These are phyloP conservation scores for Chironomus tepperi DNA, from an alignment of 1,140 invertebrate species.

Conservation along the genomic window DNA sequence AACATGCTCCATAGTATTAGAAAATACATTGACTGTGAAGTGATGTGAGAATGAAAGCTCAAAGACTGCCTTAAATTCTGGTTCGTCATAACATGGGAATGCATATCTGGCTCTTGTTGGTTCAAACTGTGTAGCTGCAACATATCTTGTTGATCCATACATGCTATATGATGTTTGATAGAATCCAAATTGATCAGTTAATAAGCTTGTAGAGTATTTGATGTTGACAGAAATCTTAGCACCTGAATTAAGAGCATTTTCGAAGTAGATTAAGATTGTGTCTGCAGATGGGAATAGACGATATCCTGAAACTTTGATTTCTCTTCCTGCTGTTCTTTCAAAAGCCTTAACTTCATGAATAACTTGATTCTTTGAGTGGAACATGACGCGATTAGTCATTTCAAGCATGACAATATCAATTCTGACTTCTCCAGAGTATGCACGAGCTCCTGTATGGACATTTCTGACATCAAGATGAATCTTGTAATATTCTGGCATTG, in stretches of 20 bases:
- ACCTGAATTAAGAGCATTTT: background rate
- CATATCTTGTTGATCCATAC: background rate
- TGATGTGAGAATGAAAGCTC: constrained; percentile 53
- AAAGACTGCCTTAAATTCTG: constrained; percentile 66
- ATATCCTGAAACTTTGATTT: background rate
- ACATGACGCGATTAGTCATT: background rate
- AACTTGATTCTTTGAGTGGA: background rate
- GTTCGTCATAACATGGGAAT: constrained; percentile 88
- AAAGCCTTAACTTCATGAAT: background rate
- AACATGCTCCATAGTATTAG: constrained; percentile 53
- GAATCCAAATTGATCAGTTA: background rate
- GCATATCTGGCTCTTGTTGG: constrained; percentile 67
- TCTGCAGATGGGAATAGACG: background rate
- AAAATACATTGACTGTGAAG: constrained; percentile 50
- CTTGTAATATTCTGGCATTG: background rate
- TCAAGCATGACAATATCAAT: background rate
- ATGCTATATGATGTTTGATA: constrained; percentile 2
- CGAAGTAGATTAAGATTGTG: background rate
- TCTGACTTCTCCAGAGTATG: background rate
- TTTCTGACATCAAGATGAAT: background rate
- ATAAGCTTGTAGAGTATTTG: background rate
- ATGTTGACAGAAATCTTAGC: background rate
- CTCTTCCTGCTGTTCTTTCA: background rate
- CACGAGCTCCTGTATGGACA: background rate
- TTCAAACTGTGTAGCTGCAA: constrained; percentile 72